These are phyloP conservation scores for Gnathonemus longibarbis DNA, from an alignment of 2,113 vertebrate species.

Conservation along the genomic window DNA sequence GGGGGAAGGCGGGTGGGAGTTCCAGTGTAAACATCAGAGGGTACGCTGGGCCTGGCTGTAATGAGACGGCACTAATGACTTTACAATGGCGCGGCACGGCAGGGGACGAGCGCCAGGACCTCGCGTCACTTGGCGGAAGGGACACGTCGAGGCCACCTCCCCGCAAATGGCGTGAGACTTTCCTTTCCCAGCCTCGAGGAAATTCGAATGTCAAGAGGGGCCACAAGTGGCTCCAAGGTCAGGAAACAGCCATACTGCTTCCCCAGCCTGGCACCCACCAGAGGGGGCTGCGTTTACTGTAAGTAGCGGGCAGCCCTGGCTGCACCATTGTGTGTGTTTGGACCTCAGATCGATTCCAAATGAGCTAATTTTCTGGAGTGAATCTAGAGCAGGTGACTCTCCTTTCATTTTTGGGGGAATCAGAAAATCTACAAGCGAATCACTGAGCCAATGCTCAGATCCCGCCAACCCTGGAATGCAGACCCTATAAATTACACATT, in stretches of 20 bases:
- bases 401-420: neutral
- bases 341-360: neutral
- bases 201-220: constrained; percentile 23
- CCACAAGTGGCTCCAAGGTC: neutral
- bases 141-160: constrained; percentile 23
- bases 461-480: neutral
- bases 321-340: neutral
- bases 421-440: neutral
- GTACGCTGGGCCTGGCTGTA: constrained; percentile 24
- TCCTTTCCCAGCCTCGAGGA: constrained; percentile 14
- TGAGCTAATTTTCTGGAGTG: neutral
- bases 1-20: constrained; percentile 4
- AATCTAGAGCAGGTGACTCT: neutral
- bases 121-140: constrained; percentile 13
- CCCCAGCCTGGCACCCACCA: neutral
- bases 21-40: constrained; percentile 36
- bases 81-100: neutral
- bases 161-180: constrained; percentile 12
- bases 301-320: neutral
- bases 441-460: neutral
- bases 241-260: neutral
- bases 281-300: neutral
- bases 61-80: constrained; percentile 47
- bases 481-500: neutral
- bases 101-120: constrained; percentile 27